Conservation (phyloP, 2,113 vertebrate species). For the Mormyrus lacerda region DNA sequence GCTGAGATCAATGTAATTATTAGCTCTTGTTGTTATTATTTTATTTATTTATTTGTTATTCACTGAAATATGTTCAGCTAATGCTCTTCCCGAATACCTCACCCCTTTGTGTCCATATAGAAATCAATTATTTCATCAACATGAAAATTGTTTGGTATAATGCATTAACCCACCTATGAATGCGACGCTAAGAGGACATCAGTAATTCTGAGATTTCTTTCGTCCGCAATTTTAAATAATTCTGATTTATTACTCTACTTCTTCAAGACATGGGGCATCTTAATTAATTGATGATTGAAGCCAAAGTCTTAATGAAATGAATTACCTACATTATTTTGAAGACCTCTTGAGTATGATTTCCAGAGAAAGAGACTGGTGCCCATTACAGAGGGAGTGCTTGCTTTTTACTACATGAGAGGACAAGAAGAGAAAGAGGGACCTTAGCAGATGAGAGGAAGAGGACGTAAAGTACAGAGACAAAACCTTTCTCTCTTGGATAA, state of each 20-base stretch:
- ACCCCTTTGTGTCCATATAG: background rate
- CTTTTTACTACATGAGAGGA: background rate
- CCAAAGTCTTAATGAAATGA: background rate
- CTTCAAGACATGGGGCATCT: background rate
- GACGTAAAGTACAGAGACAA: background rate
- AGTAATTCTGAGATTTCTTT: background rate
- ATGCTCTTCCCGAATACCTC: background rate
- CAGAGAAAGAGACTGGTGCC: background rate
- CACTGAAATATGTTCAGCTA: background rate
- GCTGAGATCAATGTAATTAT: conserved; percentile 5
- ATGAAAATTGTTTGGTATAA: conserved; percentile 5
- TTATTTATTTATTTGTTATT: background rate
- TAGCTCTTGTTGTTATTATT: conserved; percentile 7
- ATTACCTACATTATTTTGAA: background rate
- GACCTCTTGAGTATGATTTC: background rate
- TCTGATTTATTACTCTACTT: background rate
- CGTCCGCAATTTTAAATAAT: background rate
- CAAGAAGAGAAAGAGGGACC: background rate
- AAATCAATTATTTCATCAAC: conserved; percentile 1
- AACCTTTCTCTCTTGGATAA: background rate
- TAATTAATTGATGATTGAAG: background rate
- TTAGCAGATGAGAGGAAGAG: background rate
- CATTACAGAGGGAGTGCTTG: background rate
- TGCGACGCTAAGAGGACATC: background rate
- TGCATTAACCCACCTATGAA: background rate